Base-by-base conservation (phyloP, 2,797 vertebrate genomes). In the Myripristis jacobus region DNA sequence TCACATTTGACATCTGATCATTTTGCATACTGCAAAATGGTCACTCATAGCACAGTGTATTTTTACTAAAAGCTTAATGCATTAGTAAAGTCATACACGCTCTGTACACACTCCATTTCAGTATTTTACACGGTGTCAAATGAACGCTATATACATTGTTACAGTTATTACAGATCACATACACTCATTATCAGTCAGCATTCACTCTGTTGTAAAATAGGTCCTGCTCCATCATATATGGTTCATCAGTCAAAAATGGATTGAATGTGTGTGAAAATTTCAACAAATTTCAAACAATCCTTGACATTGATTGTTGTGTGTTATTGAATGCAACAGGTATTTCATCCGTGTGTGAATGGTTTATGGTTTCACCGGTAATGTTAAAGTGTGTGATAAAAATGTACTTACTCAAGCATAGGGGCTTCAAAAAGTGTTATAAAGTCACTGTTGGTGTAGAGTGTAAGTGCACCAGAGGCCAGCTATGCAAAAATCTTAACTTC, bases 401-500 rank as follows among this genome's bases (percentile, higher is more conserved):
- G 1, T 9, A 25, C n/a, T 52, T 29, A 65, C 15, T 34, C n/a
- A 62, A 78, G 51, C 13, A 6, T 18, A 78, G 51, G 61, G 0
- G 3, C 56, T 69, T 65, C 8, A 11, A 18, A 38, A 25, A 41
- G 24, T 19, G 59, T 31, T 22, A 58, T 80, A 91, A 31, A 84
- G 86, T 86, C 83, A 91, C 46, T 64, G 48, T 58, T 24, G 44
- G 46, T 74, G 67, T 79, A 82, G 25, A 70, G 72, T 86, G 25
- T 81, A 22, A 34, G 83, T 87, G 86, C 90, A 93, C 90, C 89
- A 84, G 70, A 91, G 91, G 91, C 91, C 92, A 86, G 89, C 92
- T 92, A 81, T 70, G 91, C 92, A 88, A 89, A 86, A 79, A 47
- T 50, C 60, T 55, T 38, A 75, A 87, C 88, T 41, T 89, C 92